Conservation (phyloP, 37 sponge, comb jelly and placozoan species). For the Eunapius fragilis region DNA sequence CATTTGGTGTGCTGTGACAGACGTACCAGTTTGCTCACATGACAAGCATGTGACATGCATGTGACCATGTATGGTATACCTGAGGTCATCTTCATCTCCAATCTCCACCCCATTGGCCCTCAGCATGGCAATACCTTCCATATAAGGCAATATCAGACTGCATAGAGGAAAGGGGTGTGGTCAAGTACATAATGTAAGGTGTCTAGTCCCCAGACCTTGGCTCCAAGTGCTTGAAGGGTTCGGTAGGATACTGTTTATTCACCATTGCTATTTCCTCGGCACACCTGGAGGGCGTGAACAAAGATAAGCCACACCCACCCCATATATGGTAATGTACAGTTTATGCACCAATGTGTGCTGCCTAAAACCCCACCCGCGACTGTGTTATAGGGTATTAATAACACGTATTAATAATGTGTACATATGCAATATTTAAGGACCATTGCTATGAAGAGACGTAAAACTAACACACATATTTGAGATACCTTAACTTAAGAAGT, state of each 20-base stretch:
- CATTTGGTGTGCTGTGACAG: slow-evolving; percentile 89
- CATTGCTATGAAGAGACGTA: too few species aligned
- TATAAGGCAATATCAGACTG: slow-evolving; percentile 73
- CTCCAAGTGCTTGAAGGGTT: slow-evolving; percentile 95
- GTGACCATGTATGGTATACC: slow-evolving; percentile 51
- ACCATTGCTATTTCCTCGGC: slow-evolving; percentile 90
- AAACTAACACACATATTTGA: too few species aligned
- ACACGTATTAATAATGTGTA: too few species aligned
- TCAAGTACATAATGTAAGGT: not conserved
- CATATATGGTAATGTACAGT: too few species aligned
- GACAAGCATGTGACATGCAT: not conserved
- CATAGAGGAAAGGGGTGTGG: too few species aligned
- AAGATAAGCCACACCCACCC: too few species aligned
- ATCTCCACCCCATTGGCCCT: slow-evolving; percentile 92
- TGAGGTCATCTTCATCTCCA: slow-evolving; percentile 97
- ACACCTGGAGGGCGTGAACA: too few species aligned
- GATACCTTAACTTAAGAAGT: too few species aligned
- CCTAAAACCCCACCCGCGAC: too few species aligned
- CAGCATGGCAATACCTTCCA: slow-evolving; percentile 91
- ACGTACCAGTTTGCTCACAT: not conserved
- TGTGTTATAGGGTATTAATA: too few species aligned
- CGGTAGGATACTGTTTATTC: slow-evolving; percentile 93
- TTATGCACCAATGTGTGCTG: too few species aligned
- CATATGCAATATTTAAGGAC: too few species aligned
- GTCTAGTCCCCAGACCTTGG: slow-evolving; percentile 77